Evolutionary conservation across 2,113 vertebrate genomes (phyloP), one percentile per base, ranked within the genome.

Genomic region (Aspiorhynchus laticeps): DNA sequence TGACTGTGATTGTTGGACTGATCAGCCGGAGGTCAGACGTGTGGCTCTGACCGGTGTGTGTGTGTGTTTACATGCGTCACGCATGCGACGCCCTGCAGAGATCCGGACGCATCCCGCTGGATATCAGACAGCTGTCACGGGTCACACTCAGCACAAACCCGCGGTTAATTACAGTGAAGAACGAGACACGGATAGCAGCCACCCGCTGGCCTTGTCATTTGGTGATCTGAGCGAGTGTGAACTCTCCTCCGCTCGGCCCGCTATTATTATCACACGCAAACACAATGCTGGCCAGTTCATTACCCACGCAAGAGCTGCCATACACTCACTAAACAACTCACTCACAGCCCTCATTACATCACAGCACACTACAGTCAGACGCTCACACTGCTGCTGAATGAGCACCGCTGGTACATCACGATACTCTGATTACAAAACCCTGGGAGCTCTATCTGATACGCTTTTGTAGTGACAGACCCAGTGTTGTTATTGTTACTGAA

Each of bases 181-280:
- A 41, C 33, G 41, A 43, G 41, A 43, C 41, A 9, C 41, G 41
- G 83, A 48, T 84, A 88, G 51, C 59, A 5, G 61, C 51, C 88
- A 82, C 88, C 90, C 85, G 33, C 61, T 83, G 81, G 82, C 87
- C 84, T n/a, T 63, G 83, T 91, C 81, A 90, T 91, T 84, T 83
- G 48, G 81, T 83, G 63, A 80, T 88, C 86, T 65, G 41, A 59
- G 80, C 17, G 36, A 79, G 87, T 85, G 78, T 17, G 77, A 85
- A 85, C 81, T 43, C 24, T 78, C 86, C 79, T 56, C 36, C 21
- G 24, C 17, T 4, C 48, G 78, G 83, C 56, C 84, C 84, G 76
- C 21, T 59, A 79, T 63, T 83, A 85, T 89, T 88, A 86, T 85
- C 88, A 63, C 86, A 82, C 21, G 7, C 67, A 61, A 76, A 69